Base-by-base conservation (phyloP, 2,797 vertebrate species). In the Epinephelus coioides region DNA sequence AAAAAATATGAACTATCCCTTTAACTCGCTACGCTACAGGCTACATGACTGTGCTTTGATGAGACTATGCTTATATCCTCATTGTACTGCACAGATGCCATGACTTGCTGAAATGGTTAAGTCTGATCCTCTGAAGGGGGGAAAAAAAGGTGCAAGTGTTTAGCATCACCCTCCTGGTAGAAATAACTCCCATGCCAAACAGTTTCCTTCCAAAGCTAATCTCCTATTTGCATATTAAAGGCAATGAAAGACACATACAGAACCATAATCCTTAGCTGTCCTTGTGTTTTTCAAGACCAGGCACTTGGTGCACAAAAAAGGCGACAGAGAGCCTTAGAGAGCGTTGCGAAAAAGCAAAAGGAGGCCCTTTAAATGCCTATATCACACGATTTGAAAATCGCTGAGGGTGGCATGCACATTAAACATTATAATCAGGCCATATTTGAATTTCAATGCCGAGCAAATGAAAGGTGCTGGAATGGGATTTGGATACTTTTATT, bases 181-280 rank as follows among this genome's bases (percentile, higher is more conserved):
- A 90, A 90, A 92, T 51, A 84, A 72, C 76, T 84, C 76, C 71
- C 72, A 69, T 84, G 83, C 89, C 90, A 93, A 92, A 92, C 71
- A 82, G 76, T 88, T 91, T 68, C 88, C 79, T 83, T 88, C 78
- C 79, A 70, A 66, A 86, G 88, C 91, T 94, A 94, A 95, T 94
- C 94, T 91, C 59, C 79, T 65, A 94, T 95, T 95, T 94, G 90
- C 94, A 95, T 94, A 89, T 91, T 94, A 94, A 94, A 95, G 89
- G 89, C 73, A 81, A 86, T 85, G 85, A 91, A 92, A 91, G 91
- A 92, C 60, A 82, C 81, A 90, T 74, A 85, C 63, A 89, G 81
- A 85, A 85, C 71, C 84, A 73, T 93, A 91, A 94, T 92, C 93
- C 91, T 85, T 21, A 73, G 83, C 89, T 75, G 90, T 89, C 85